Evolutionary conservation across 2,888 invertebrate genomes (phyloP).

Genomic region (Cenopis cana): DNA sequence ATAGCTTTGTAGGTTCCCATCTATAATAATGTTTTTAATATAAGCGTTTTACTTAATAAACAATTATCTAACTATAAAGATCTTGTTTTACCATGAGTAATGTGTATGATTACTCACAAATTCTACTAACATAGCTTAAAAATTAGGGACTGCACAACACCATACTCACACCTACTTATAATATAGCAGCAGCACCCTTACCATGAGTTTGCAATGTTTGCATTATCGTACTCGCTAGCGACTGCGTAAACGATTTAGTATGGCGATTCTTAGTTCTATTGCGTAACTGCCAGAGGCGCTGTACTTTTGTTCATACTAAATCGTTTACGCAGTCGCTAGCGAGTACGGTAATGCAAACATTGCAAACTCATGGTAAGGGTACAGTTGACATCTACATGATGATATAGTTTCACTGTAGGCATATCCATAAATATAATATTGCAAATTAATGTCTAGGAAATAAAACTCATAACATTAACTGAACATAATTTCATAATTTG

Average conservation of each 20-base stretch:
- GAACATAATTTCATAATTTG: not conserved
- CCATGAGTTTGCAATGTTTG: too few species aligned
- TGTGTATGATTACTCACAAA: not conserved
- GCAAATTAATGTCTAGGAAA: not conserved
- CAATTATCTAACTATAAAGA: not conserved
- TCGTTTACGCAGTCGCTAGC: too few species aligned
- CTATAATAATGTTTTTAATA: not conserved
- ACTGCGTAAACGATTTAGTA: too few species aligned
- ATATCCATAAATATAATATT: too few species aligned
- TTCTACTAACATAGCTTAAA: not conserved
- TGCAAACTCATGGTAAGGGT: too few species aligned
- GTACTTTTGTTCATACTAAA: too few species aligned
- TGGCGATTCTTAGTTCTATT: too few species aligned
- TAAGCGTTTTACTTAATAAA: conserved; percentile 11
- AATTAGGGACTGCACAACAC: not conserved
- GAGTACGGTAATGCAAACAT: too few species aligned
- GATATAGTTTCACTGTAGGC: not conserved
- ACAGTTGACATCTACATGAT: not conserved
- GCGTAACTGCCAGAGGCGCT: too few species aligned
- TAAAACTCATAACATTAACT: not conserved
- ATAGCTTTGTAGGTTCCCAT: not conserved
- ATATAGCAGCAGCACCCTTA: too few species aligned
- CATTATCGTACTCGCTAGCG: too few species aligned
- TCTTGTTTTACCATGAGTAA: not conserved
- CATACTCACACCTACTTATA: not conserved